These are phyloP conservation scores for Dreissena rostriformis DNA, from an alignment of 1,140 invertebrate genomes.

Conservation along the genomic window DNA sequence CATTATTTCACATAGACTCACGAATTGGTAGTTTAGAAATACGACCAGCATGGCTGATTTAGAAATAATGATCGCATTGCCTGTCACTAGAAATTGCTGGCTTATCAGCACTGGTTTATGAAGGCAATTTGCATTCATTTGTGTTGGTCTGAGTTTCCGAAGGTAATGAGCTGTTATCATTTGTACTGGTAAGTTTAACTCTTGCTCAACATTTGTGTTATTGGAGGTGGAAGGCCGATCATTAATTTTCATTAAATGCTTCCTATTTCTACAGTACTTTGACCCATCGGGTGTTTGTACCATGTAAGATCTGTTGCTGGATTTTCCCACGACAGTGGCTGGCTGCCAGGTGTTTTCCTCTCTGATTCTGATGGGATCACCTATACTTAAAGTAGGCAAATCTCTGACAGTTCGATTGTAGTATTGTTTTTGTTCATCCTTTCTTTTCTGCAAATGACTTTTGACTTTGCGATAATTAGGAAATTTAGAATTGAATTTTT, in stretches of 20 bases:
- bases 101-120: too few species aligned
- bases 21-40: too few species aligned
- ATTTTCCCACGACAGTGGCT: conserved; percentile 2
- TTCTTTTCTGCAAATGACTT: background rate
- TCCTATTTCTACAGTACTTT: conserved; percentile 20
- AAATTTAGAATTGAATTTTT: background rate
- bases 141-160: too few species aligned
- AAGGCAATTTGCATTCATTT: too few species aligned
- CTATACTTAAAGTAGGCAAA: background rate
- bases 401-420: conserved; percentile 11
- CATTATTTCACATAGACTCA: too few species aligned
- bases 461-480: background rate
- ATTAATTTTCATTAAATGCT: conserved; percentile 16
- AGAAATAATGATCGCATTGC: too few species aligned
- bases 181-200: too few species aligned
- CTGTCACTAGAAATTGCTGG: too few species aligned
- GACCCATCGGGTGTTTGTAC: conserved; percentile 9
- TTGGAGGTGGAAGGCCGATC: background rate
- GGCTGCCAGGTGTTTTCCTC: conserved; percentile 18
- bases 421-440: conserved; percentile 26
- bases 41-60: too few species aligned
- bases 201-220: too few species aligned
- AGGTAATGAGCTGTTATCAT: too few species aligned
- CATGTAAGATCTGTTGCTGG: conserved; percentile 20
- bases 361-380: background rate